Evolutionary conservation across 2,113 vertebrate genomes (phyloP).

Genomic region (Hylia prasina): DNA sequence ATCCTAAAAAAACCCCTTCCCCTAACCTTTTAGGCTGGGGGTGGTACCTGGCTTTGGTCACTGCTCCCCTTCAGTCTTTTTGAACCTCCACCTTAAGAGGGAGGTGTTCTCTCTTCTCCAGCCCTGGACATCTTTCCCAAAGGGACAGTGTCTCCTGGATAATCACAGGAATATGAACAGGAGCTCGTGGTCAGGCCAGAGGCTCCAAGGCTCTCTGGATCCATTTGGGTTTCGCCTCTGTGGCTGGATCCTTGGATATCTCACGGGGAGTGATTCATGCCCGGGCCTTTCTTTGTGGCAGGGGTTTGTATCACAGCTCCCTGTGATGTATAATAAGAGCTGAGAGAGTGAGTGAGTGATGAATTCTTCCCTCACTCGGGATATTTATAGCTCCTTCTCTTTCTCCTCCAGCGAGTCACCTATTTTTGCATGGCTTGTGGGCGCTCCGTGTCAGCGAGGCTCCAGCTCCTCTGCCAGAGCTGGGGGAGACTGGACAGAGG

Average conservation of each 20-base stretch:
- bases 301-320: background rate
- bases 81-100: background rate
- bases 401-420: slow-evolving; percentile 5
- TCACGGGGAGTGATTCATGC: background rate
- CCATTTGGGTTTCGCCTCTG: fast-evolving
- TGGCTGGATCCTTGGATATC: background rate
- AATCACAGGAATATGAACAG: background rate
- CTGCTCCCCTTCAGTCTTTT: background rate
- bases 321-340: background rate
- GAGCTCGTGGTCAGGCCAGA: fast-evolving
- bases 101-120: background rate
- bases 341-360: slow-evolving; percentile 27
- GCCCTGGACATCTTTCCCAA: background rate
- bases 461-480: background rate
- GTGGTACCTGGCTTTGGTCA: background rate
- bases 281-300: background rate
- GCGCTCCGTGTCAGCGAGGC: background rate
- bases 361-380: slow-evolving; percentile 25
- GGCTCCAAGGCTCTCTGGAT: background rate
- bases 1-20: background rate
- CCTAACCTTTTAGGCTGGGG: background rate
- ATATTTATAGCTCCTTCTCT: slow-evolving; percentile 32
- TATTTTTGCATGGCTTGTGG: background rate
- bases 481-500: background rate
- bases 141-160: background rate